Base-by-base conservation (phyloP, 2,888 invertebrate species). In the Dexiosoma caninum region DNA sequence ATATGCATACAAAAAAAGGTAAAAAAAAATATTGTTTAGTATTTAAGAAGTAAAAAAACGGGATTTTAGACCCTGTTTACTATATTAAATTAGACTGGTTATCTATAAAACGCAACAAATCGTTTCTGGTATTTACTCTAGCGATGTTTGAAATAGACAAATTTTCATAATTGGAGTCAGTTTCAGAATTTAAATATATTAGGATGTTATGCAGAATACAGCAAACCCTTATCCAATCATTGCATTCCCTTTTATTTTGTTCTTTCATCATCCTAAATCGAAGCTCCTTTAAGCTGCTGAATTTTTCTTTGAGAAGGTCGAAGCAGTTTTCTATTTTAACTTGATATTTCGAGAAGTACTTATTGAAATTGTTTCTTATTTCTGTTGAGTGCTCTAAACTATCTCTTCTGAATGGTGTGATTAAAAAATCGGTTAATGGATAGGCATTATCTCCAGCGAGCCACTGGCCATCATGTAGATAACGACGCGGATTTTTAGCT, bases 91-190 rank as follows among this genome's bases (percentile, higher is more conserved):
- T 8, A 8, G 10, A 8, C 35, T 2, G 14, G 14, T 42, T 42
- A 14, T 42, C 14, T 42, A 42, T 42, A 42, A 42, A 42, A 16
- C 7, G n/a, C n/a, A 14, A 4, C 14, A 42, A 14, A 2, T 14
- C 42, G 14, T n/a, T 14, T 14, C 3, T 42, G 14, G 0, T 42
- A 14, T 74, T 86, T 87, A 84, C 90, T 90, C 78, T 89, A 88
- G n/a, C 90, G 89, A 84, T 90, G 87, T 42, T 89, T 88, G 75
- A 90, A 89, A 83, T 59, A 5, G 84, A 80, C 19, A 74, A 77
- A 0, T 83, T 81, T 9, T 87, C 87, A 21, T 84, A 83, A 40
- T 81, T 81, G 19, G 85, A 83, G 67, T 87, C 84, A 44, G 4
- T 27, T 3, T 27, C 27, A 5, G 4, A 3, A 27, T 27, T 27